Base-by-base conservation (phyloP, 1,140 invertebrate genomes). In the Scaptodrosophila lebanonensis region DNA sequence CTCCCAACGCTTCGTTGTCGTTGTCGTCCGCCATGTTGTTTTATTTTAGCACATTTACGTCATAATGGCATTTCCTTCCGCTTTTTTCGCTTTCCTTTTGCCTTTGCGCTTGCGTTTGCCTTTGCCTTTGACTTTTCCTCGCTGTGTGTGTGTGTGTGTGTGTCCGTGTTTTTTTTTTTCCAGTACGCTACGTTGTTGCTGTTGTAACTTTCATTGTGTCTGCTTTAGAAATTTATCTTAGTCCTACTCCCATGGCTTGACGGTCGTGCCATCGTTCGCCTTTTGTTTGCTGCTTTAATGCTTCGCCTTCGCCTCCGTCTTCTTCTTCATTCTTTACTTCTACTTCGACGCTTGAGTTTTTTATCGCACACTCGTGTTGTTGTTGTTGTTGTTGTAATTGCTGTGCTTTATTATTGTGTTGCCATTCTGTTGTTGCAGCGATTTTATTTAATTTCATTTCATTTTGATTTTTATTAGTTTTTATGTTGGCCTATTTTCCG, bases 31-130 rank as follows among this genome's bases (percentile, higher is more conserved):
- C 73, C 73, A 79, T 79, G 75, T 82, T 82, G 75, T 82, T 82
- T 82, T 82, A 82, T 82, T 82, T 82, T 75, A 82, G 75, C 75
- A 82, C 75, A 82, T 82, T 82, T 82, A 82, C 75, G 75, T 82
- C 75, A 82, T 82, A 82, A 82, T 82, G 75, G 75, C 75, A 82
- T 82, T 82, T 82, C 75, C 75, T 82, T 75, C 75, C 75, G 76
- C 62, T 66, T n/a, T n/a, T n/a, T n/a, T n/a, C n/a, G n/a, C n/a
- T n/a, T n/a, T n/a, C n/a, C n/a, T n/a, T n/a, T n/a, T n/a, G n/a
- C n/a, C n/a, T n/a, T n/a, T n/a, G n/a, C n/a, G n/a, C n/a, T n/a
- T n/a, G n/a, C n/a, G n/a, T 66, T 42, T 29, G 42, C 62, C 49
- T 54, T 54, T 32, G 52, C 57, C 62, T 77, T 71, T 70, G 72